Base-by-base conservation (phyloP, 2,113 vertebrate species). In the Microtus montanus region DNA sequence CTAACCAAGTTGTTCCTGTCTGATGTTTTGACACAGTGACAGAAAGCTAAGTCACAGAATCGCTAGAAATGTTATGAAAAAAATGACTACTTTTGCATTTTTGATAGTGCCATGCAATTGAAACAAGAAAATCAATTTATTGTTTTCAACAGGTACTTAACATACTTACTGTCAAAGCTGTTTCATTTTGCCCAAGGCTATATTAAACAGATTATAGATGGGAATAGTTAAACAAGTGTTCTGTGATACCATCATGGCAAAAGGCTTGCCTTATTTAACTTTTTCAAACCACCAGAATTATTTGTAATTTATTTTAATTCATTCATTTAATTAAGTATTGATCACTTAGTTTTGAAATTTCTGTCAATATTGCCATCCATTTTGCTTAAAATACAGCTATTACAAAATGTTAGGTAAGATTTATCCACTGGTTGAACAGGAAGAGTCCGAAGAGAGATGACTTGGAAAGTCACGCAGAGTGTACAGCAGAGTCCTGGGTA, bases 141-240 rank as follows among this genome's bases (percentile, higher is more conserved):
- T 17, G 17, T 22, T 54, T 79, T 54, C 9, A 79, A 22, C 49
- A 79, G 33, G 30, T 79, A 20, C 19, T 54, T 79, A 28, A 84
- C 41, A 41, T 87, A 78, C 35, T 75, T 87, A 73, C 35, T 80
- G 20, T 73, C 0, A 77, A 64, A 84, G 4, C 73, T 91, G 24
- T 83, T 95, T 90, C 1, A 88, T 77, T 78, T 91, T 91, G 0
- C 66, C 35, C 44, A 44, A 89, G 52, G 22, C 77, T 94, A 89
- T 89, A n/a, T n/a, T 93, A 90, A 77, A 19, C 0, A 44, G 38
- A 85, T 38, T 75, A n/a, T n/a, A 93, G 0, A 82, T 85, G 28
- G 2, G 4, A 79, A 77, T 82, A 70, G 20, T 92, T 92, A 89
- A 63, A 73, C 13, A 94, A 87, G 71, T 80, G 80, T 74, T 79